A percentile compares a stretch with the other conserved stretches of the same genome.
Evolutionary conservation across 2,113 vertebrate genomes (phyloP).

Genomic region (Quiscalus mexicanus): DNA sequence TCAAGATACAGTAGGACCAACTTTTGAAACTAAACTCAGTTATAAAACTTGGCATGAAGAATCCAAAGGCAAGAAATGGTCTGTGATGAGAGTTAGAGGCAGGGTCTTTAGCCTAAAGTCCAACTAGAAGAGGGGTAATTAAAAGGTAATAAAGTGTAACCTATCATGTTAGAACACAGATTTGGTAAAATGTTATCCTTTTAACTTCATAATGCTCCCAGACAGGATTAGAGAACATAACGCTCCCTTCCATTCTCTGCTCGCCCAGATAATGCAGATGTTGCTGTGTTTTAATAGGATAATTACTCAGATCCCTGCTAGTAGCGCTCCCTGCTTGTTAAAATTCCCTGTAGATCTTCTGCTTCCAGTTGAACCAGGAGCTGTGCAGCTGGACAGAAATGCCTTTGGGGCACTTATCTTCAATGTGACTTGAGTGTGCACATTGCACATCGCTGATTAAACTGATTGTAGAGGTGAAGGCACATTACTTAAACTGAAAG

Average conservation of each 20-base stretch:
- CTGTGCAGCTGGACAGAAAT: not conserved
- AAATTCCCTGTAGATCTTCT: not conserved
- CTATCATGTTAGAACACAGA: slow-evolving; percentile 19
- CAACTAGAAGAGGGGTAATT: slow-evolving; percentile 1
- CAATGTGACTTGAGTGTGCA: not conserved
- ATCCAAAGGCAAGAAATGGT: not conserved
- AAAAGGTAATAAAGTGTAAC: slow-evolving; percentile 42
- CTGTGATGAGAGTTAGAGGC: not conserved
- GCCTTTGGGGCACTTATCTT: not conserved
- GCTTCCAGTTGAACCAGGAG: not conserved
- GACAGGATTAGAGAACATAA: slow-evolving; percentile 41
- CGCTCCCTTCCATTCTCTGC: not conserved
- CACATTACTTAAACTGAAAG: not conserved
- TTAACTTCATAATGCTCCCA: slow-evolving; percentile 37
- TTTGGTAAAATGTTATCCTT: slow-evolving; percentile 53
- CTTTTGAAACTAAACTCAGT: not conserved
- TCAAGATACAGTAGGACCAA: not conserved
- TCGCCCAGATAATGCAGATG: slow-evolving; percentile 43
- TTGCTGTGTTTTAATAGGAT: slow-evolving; percentile 39
- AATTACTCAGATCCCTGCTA: slow-evolving; percentile 33
- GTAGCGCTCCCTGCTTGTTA: not conserved
- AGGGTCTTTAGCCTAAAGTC: not conserved
- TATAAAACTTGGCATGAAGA: not conserved
- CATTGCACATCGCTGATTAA: not conserved
- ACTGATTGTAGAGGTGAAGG: accelerated